A percentile compares a stretch with the other conserved stretches of the same genome.
These are phyloP conservation scores for Labrus mixtus DNA, from an alignment of 2,113 vertebrate genomes.

Conservation along the genomic window DNA sequence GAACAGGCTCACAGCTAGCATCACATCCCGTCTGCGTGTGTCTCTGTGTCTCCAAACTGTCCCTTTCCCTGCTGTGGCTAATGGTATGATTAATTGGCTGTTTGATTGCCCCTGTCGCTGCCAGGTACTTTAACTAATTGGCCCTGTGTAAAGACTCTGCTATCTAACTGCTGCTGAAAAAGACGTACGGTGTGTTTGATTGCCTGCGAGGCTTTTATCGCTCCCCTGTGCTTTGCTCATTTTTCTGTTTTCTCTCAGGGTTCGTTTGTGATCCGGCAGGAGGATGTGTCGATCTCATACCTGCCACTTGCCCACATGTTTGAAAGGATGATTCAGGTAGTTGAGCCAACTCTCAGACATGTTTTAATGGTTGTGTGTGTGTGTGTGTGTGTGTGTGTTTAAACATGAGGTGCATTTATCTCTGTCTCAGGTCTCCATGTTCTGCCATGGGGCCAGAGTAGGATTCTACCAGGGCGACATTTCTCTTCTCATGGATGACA, in stretches of 20 bases:
- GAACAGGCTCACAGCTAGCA: constrained; percentile 72
- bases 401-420: constrained; percentile 3
- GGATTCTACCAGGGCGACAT: constrained; percentile 87
- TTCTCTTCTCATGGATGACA: constrained; percentile 86
- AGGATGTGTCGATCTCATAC: constrained; percentile 87
- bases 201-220: constrained; percentile 58
- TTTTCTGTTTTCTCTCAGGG: constrained; percentile 72
- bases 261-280: constrained; percentile 81
- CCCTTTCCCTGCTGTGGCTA: constrained; percentile 73
- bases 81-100: constrained; percentile 78
- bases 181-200: constrained; percentile 61
- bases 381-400: not conserved
- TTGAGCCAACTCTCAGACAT: not conserved
- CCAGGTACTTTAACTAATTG: constrained; percentile 75
- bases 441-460: constrained; percentile 83
- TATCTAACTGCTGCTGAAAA: constrained; percentile 56
- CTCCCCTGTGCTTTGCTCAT: constrained; percentile 67
- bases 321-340: constrained; percentile 87
- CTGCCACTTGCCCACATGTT: constrained; percentile 88
- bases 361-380: not conserved
- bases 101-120: constrained; percentile 76
- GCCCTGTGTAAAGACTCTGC: constrained; percentile 61
- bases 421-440: constrained; percentile 81
- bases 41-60: constrained; percentile 59
- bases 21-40: constrained; percentile 63